These are phyloP conservation scores for Halcyon chelicuti DNA, from an alignment of 2,797 vertebrate species.

Conservation along the genomic window DNA sequence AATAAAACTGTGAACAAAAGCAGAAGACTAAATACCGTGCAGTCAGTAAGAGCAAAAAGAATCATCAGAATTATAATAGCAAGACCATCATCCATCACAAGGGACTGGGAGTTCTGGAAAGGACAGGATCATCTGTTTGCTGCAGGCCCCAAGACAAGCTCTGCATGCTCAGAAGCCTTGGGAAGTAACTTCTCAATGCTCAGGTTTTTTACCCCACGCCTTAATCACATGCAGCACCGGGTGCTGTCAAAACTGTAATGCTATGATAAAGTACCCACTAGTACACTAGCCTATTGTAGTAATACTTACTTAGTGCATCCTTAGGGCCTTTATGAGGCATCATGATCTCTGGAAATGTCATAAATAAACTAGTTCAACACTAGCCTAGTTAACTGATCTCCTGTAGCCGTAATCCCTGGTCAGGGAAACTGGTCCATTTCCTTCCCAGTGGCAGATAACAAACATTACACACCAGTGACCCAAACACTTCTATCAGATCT, in stretches of 20 bases:
- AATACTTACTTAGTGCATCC: background rate
- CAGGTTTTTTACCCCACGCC: background rate
- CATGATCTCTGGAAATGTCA: background rate
- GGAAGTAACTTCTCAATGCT: background rate
- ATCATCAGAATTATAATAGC: background rate
- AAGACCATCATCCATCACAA: background rate
- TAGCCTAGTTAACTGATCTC: background rate
- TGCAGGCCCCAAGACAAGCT: background rate
- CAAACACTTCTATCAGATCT: background rate
- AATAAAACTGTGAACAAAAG: background rate
- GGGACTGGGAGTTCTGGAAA: background rate
- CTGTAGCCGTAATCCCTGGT: background rate
- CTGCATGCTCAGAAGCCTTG: background rate
- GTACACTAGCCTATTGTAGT: background rate
- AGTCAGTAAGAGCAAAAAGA: background rate
- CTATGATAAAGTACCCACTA: background rate
- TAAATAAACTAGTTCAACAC: background rate
- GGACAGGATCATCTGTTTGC: background rate
- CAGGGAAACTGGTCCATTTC: background rate
- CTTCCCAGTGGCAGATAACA: background rate
- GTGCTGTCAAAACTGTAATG: background rate
- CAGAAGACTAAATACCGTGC: background rate
- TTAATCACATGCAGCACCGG: background rate
- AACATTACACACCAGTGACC: background rate
- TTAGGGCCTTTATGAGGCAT: background rate